A percentile compares a stretch with the other conserved stretches of the same genome.
Evolutionary conservation across 53 echinoderm and acorn worm genomes (phyloP).

Genomic region (Mesocentrotus franciscanus): DNA sequence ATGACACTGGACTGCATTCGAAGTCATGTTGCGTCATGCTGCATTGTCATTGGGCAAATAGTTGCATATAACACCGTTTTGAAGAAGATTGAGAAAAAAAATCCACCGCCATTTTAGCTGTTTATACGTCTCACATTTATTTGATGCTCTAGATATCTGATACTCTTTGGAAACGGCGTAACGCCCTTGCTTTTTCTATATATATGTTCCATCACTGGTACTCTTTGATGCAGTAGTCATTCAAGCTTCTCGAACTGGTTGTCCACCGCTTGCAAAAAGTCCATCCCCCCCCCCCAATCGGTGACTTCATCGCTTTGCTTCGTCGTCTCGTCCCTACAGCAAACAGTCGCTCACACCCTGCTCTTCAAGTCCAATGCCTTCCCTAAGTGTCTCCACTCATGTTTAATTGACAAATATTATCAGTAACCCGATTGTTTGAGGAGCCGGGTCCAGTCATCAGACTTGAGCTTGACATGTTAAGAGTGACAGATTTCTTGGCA

Average conservation of each 20-base stretch:
- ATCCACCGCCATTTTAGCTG: no score
- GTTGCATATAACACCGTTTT: not conserved
- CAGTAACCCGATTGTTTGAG: constrained; percentile 48
- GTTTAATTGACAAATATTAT: constrained; percentile 61
- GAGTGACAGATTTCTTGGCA: not conserved
- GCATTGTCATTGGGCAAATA: not conserved
- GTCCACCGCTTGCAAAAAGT: no score
- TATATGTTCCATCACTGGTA: no score
- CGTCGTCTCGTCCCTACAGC: not conserved
- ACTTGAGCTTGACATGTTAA: constrained; percentile 1
- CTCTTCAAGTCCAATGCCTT: constrained; percentile 35
- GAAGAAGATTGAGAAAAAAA: no score
- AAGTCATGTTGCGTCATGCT: not conserved
- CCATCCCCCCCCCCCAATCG: not conserved
- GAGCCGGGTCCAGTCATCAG: constrained; percentile 18
- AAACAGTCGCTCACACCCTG: constrained; percentile 15
- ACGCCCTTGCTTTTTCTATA: no score
- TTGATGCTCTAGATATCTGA: no score
- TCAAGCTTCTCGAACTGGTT: no score
- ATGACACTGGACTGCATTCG: not conserved
- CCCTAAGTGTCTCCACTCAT: constrained; percentile 44
- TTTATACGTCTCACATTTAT: no score
- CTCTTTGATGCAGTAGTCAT: no score
- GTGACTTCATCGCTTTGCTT: not conserved
- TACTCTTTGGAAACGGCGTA: no score